Conservation (phyloP, 2,888 invertebrate genomes). For the Tribolium freemani region DNA sequence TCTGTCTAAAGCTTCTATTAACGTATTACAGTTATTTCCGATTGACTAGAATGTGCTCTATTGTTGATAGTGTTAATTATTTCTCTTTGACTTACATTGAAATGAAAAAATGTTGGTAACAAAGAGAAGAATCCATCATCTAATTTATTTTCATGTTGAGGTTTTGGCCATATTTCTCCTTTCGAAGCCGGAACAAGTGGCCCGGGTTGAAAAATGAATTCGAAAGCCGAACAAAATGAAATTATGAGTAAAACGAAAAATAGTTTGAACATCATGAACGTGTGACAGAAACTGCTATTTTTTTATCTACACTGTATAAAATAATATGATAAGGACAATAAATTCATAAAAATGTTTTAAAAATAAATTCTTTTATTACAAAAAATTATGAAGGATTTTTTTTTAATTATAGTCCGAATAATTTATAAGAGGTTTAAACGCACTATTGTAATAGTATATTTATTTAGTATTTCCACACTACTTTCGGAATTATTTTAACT, state of each 20-base stretch:
- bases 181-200: conserved; percentile 20
- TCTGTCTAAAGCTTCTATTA: conserved; percentile 6
- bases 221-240: neutral
- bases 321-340: neutral
- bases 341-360: neutral
- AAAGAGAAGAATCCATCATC: conserved; percentile 18
- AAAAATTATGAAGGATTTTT: no score
- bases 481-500: no score
- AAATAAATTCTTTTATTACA: no score
- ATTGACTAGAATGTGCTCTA: neutral
- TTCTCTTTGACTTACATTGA: neutral
- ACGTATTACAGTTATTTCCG: neutral
- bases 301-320: neutral
- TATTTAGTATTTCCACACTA: no score
- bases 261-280: neutral
- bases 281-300: neutral
- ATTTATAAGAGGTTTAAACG: no score
- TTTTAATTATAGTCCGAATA: no score
- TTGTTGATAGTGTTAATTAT: neutral
- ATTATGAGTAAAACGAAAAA: neutral
- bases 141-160: conserved; percentile 19
- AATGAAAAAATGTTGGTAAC: conserved; percentile 15
- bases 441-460: no score
- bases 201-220: conserved; percentile 15
- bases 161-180: conserved; percentile 35